Base-by-base conservation (phyloP, 2,797 vertebrate species). In the Chaetodon trifasciatus region DNA sequence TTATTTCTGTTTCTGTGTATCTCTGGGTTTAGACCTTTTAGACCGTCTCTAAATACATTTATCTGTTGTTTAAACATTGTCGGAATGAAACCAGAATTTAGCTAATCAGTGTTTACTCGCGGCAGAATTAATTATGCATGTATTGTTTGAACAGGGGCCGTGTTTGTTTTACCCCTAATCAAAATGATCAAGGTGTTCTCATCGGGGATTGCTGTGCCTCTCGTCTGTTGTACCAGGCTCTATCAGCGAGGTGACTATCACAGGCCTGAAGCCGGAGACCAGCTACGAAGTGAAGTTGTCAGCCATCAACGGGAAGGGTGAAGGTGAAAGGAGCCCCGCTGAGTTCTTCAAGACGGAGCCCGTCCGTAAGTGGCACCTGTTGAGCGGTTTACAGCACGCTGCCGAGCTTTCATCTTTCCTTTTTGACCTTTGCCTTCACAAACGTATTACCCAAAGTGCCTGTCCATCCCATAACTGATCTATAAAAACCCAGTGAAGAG, bases 261-360 rank as follows among this genome's bases (percentile, higher is more conserved):
- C 91, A 3, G 96, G 96, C 86, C 94, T 99, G 89, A 97, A 93
- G 85, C 98, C 98, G 0, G 97, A 99, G 84, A 98, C 96, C 1
- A 88, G 82, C 12, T 99, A 99, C 0, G 94, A 97, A 0, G 96
- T 99, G 71, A 97, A 96, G 76, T 89, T 99, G 92, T 98, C 97
- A 0, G 98, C 98, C 6, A 93, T 99, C 92, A 99, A 99, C 0
- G 98, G 98, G 87, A 99, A 99, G 82, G 98, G 98, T 0, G 95
- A 97, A 79, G 97, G 98, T 0, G 98, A 99, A 88, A 95, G 95
- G 83, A 98, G 98, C 74, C 57, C 90, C 0, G 74, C 92, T 0
- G 93, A 95, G 0, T 85, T 96, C 86, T 99, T 99, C 96, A 97
- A 97, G 94, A 99, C 98, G 0, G 95, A 97, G 78, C 97, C 97